These are phyloP conservation scores for Drosophila atripex DNA, from an alignment of 2,888 invertebrate genomes.

Conservation along the genomic window DNA sequence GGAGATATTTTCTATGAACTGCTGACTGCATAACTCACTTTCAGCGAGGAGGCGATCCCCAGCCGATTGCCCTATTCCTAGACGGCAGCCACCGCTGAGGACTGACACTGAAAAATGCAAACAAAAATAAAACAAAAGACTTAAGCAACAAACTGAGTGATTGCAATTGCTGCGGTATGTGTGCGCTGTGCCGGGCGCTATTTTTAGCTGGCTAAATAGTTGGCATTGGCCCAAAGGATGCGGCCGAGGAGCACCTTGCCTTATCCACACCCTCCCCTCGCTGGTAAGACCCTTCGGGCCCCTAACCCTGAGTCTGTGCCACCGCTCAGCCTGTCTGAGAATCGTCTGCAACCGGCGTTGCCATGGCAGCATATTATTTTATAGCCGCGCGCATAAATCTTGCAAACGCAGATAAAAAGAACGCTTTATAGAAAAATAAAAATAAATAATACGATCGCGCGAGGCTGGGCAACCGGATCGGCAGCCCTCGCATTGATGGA, in stretches of 20 bases:
- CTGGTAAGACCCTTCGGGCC: slow-evolving; percentile 9
- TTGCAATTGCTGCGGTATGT: slow-evolving; percentile 73
- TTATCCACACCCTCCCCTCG: slow-evolving; percentile 20
- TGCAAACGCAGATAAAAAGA: slow-evolving; percentile 79
- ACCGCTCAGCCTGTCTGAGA: slow-evolving; percentile 28
- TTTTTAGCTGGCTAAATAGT: slow-evolving; percentile 75
- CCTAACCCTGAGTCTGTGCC: slow-evolving; percentile 45
- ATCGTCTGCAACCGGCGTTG: slow-evolving; percentile 55
- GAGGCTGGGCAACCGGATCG: slow-evolving; percentile 63
- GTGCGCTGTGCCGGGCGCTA: slow-evolving; percentile 49
- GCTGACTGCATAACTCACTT: slow-evolving; percentile 77
- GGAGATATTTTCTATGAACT: slow-evolving; percentile 73
- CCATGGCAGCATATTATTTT: slow-evolving; percentile 78
- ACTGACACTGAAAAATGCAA: slow-evolving; percentile 78
- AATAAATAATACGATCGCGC: slow-evolving; percentile 67
- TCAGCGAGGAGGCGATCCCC: slow-evolving; percentile 57
- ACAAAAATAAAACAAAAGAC: slow-evolving; percentile 79
- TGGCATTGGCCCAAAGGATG: slow-evolving; percentile 77
- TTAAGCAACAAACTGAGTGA: slow-evolving; percentile 78
- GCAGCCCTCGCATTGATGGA: slow-evolving; percentile 75
- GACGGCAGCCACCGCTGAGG: slow-evolving; percentile 25
- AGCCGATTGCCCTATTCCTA: slow-evolving; percentile 56
- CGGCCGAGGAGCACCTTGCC: slow-evolving; percentile 31
- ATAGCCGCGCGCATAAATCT: slow-evolving; percentile 77
- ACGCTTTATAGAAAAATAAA: slow-evolving; percentile 76